Conservation (phyloP, 2,888 invertebrate genomes). For the Drosophila quinaria region DNA sequence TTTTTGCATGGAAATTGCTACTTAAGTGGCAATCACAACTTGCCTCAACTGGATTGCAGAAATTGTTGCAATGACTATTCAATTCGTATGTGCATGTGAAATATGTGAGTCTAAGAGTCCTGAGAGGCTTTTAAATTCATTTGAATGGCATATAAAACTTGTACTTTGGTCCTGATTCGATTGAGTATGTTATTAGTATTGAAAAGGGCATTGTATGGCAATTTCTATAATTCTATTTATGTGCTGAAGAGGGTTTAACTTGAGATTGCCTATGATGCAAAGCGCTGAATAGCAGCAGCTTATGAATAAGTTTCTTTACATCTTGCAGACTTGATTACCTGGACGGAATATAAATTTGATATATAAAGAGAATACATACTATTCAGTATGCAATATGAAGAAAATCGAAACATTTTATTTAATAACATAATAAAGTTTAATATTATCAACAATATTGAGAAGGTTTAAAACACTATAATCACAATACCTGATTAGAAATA, state of each 20-base stretch:
- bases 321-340: too few relatives aligned
- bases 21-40: constrained; percentile 55
- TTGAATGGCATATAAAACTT: constrained; percentile 2
- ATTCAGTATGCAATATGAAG: too few relatives aligned
- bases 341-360: too few relatives aligned
- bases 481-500: too few relatives aligned
- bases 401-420: too few relatives aligned
- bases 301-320: background rate
- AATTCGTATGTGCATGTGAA: background rate
- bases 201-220: background rate
- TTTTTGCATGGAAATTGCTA: constrained; percentile 36
- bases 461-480: too few relatives aligned
- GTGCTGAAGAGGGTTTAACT: background rate
- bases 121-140: constrained; percentile 12
- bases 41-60: constrained; percentile 16
- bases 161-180: background rate
- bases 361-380: too few relatives aligned
- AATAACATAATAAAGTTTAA: too few relatives aligned
- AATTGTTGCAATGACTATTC: constrained; percentile 21
- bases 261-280: background rate
- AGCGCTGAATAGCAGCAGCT: background rate
- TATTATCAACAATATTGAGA: too few relatives aligned
- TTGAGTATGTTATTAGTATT: background rate
- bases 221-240: background rate
- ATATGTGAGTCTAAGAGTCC: background rate